These are phyloP conservation scores for Hassar affinis DNA, from an alignment of 2,113 vertebrate species.

Conservation along the genomic window DNA sequence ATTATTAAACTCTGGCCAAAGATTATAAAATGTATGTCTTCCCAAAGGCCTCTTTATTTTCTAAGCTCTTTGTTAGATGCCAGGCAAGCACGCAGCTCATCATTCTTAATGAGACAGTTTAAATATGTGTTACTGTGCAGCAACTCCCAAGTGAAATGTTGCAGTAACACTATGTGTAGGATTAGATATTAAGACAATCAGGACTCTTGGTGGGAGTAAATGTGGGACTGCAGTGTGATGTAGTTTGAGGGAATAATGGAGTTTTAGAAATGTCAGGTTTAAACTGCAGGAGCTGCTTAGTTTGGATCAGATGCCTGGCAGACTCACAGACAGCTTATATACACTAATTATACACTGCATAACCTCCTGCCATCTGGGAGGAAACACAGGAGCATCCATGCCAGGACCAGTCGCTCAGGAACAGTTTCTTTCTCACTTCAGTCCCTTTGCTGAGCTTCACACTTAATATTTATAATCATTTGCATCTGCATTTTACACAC, in stretches of 20 bases:
- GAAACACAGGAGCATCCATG: too few species aligned
- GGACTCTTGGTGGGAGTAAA: background rate
- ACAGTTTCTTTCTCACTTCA: too few species aligned
- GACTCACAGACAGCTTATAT: background rate
- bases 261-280: constrained; percentile 2
- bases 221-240: background rate
- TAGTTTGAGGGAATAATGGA: background rate
- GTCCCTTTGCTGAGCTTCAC: too few species aligned
- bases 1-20: constrained; percentile 25
- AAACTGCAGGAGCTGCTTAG: background rate
- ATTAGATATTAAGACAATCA: background rate
- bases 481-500: too few species aligned
- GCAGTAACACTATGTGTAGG: background rate
- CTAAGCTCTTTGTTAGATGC: background rate
- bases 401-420: too few species aligned
- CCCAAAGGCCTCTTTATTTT: constrained; percentile 10
- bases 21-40: constrained; percentile 23
- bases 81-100: constrained; percentile 4
- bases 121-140: constrained; percentile 37
- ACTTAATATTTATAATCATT: too few species aligned
- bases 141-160: constrained; percentile 3
- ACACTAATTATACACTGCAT: too few species aligned
- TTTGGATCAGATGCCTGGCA: constrained; percentile 2
- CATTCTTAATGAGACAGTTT: constrained; percentile 4
- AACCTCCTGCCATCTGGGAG: too few species aligned